Evolutionary conservation across 2,113 vertebrate species (phyloP).

Genomic region (Rana temporaria): DNA sequence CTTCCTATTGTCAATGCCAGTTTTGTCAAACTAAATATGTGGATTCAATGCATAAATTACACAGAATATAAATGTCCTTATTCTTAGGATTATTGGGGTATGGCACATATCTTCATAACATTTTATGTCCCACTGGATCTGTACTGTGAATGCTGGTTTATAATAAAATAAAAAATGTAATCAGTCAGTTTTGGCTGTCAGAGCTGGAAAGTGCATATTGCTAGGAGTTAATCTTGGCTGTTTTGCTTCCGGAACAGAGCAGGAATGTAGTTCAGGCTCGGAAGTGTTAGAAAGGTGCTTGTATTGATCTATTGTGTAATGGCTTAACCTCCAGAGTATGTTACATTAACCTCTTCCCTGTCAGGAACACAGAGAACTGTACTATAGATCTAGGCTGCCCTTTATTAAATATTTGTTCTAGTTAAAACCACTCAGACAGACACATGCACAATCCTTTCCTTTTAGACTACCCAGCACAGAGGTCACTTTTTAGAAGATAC

Average conservation of each 20-base stretch:
- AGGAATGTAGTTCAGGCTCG: slow-evolving; percentile 44
- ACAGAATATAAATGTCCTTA: too few relatives aligned
- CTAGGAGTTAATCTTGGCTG: slow-evolving; percentile 29
- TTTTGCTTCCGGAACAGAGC: slow-evolving; percentile 51
- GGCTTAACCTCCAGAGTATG: slow-evolving; percentile 49
- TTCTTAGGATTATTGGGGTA: too few relatives aligned
- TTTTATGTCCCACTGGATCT: neutral
- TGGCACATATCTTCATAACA: too few relatives aligned
- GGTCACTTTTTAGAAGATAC: too few relatives aligned
- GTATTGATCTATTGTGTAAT: slow-evolving; percentile 57
- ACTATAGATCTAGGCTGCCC: neutral
- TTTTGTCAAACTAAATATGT: too few relatives aligned
- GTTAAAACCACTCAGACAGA: neutral
- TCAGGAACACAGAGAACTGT: neutral
- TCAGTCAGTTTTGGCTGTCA: slow-evolving; percentile 17
- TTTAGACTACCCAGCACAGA: too few relatives aligned
- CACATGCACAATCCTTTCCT: too few relatives aligned
- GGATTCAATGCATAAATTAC: too few relatives aligned
- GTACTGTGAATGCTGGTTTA: neutral
- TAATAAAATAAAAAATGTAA: slow-evolving; percentile 19
- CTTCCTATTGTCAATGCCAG: too few relatives aligned
- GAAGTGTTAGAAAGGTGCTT: slow-evolving; percentile 52
- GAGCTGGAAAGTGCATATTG: slow-evolving; percentile 39
- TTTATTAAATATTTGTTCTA: neutral
- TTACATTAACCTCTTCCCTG: slow-evolving; percentile 42